Conservation (phyloP, 92 coral and sea anemone genomes). For the Epizoanthus fatuus region DNA sequence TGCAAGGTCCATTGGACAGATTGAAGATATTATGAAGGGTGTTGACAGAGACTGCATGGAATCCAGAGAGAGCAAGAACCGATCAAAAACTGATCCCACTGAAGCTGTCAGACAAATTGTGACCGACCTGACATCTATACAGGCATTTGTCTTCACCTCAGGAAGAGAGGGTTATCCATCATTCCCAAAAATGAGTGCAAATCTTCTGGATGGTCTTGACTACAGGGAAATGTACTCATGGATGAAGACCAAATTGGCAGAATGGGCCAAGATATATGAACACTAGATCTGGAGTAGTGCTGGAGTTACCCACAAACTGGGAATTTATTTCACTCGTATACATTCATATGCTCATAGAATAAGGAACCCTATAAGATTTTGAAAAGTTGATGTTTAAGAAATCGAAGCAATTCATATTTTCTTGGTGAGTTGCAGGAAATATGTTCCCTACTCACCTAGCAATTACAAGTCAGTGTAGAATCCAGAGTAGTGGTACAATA, state of each 20-base stretch:
- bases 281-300: background rate
- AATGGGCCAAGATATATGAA: constrained; percentile 1
- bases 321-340: no score
- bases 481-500: no score
- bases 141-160: constrained; percentile 40
- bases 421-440: no score
- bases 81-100: constrained; percentile 17
- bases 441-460: no score
- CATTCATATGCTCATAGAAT: no score
- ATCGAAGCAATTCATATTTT: no score
- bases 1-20: constrained; percentile 24
- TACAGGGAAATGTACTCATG: no score
- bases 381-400: no score
- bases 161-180: constrained; percentile 54
- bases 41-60: constrained; percentile 31
- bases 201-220: constrained; percentile 27
- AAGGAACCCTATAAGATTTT: no score
- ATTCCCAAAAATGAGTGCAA: constrained; percentile 46
- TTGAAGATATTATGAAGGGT: constrained; percentile 9
- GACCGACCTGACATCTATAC: constrained; percentile 16
- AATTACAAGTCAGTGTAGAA: no score
- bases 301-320: no score
- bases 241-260: constrained; percentile 5
- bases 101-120: constrained; percentile 35
- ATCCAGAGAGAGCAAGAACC: background rate